Percentiles rank a stretch among this genome's conserved stretches.
phyloP scores from a whole-genome alignment of 2,888 invertebrate species.

The Toxonevra muliebris region DNA sequence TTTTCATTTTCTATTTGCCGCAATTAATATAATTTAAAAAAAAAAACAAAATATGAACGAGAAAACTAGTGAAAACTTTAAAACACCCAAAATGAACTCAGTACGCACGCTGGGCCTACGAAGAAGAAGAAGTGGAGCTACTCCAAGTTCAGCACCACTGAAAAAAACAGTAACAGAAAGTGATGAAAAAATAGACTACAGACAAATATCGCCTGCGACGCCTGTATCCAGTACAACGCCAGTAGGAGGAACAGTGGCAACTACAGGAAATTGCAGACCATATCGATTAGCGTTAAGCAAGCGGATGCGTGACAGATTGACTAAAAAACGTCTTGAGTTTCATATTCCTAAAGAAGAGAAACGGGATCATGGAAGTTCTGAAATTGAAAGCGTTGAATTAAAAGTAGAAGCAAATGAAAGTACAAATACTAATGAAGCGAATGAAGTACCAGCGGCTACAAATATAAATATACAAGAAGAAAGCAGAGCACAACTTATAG shows the following conservation, averaged over 20 bases:
- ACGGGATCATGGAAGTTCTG: not conserved
- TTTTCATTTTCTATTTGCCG: no score
- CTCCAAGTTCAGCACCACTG: not conserved
- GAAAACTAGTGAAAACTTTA: not conserved
- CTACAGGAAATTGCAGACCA: conserved; percentile 44
- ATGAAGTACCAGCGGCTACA: not conserved
- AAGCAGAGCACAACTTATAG: conserved; percentile 19
- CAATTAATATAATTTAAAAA: no score
- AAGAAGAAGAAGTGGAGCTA: conserved; percentile 10
- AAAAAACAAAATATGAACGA: no score
- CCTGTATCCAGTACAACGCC: not conserved
- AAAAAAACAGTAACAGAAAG: conserved; percentile 23
- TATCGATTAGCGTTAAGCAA: conserved; percentile 46
- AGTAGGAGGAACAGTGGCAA: conserved; percentile 38
- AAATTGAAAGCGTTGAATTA: not conserved
- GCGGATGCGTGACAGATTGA: conserved; percentile 43
- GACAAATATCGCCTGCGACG: conserved; percentile 24
- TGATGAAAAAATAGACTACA: conserved; percentile 40
- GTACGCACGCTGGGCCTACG: conserved; percentile 30
- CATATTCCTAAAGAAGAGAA: conserved; percentile 35
- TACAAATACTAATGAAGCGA: not conserved
- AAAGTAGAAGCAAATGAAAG: not conserved
- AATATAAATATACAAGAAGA: not conserved
- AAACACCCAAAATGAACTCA: conserved; percentile 31
- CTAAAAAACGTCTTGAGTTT: conserved; percentile 51